Conservation (phyloP, 2,113 vertebrate species). For the Sylvilagus bachmani region DNA sequence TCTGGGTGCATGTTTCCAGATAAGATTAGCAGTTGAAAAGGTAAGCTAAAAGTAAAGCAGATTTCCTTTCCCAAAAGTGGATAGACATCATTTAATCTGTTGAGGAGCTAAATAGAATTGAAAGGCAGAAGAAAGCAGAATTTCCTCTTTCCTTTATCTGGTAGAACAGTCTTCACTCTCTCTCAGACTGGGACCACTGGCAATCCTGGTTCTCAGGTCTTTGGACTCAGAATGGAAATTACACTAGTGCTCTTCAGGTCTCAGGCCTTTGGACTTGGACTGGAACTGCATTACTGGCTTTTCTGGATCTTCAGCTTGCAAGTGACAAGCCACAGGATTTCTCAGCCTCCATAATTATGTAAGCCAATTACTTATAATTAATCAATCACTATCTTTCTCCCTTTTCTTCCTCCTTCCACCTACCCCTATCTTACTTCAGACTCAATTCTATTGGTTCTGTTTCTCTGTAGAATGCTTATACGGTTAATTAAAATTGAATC, state of each 20-base stretch:
- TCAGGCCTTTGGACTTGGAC: neutral
- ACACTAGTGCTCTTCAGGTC: no score
- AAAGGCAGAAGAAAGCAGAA: neutral
- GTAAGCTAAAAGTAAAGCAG: neutral
- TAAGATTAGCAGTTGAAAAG: neutral
- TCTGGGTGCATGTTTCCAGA: neutral
- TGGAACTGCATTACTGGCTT: neutral
- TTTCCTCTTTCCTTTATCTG: neutral
- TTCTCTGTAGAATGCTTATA: neutral
- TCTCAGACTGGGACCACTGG: neutral
- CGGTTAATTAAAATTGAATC: neutral
- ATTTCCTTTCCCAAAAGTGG: neutral
- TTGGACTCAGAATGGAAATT: neutral
- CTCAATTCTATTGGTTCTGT: neutral
- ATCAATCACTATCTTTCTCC: neutral
- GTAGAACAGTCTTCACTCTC: neutral
- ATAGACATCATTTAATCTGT: neutral
- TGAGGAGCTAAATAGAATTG: neutral
- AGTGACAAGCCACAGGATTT: neutral
- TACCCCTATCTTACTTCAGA: no score
- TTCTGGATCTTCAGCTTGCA: neutral
- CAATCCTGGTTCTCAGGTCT: neutral
- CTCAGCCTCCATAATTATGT: neutral
- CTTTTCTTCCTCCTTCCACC: no score
- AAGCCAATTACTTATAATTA: neutral